Evolutionary conservation across 2,888 invertebrate genomes (phyloP), one percentile per base, ranked within the genome.

Genomic region (Anorthoa munda): DNA sequence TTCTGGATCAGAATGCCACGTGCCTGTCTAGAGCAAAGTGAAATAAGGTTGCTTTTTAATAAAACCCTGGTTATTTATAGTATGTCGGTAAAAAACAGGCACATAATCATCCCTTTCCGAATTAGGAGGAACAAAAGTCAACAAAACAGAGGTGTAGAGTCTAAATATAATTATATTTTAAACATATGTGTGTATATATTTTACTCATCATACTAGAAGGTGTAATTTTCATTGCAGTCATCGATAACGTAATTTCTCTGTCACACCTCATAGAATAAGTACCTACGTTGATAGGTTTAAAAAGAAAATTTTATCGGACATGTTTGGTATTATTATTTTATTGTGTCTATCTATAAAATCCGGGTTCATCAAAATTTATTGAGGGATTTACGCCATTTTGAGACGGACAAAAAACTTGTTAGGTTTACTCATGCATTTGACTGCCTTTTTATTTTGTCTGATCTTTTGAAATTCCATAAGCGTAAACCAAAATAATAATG

Each of bases 291-390:
- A 71, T 64, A 45, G 63, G 50, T 66, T 65, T 66, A 11, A 65
- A 63, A 66, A 70, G 69, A 67, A 61, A 58, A 63, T 66, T 74
- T 72, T 78, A 66, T 76, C 58, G 48, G n/a, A 70, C 58, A 78
- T 69, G 51, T 59, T 66, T 70, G 12, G 31, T 66, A 78, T 78
- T 77, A 80, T 82, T 67, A 51, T 80, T 86, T 75, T 82, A 82
- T 82, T 77, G 75, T 67, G 55, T 66, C 60, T 60, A 76, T 70
- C 53, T 66, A 73, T 77, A 75, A 79, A 86, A 83, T 86, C 81
- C 72, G 78, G 70, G 69, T 77, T 81, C 67, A 86, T 79, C 68
- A 70, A 61, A 81, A 85, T 85, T 86, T 83, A 86, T 81, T 67
- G 76, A 53, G 53, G 63, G 76, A 83, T 79, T 86, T 77, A 75